phyloP scores from a whole-genome alignment of 1,140 invertebrate species.

The Chionoecetes opilio region DNA sequence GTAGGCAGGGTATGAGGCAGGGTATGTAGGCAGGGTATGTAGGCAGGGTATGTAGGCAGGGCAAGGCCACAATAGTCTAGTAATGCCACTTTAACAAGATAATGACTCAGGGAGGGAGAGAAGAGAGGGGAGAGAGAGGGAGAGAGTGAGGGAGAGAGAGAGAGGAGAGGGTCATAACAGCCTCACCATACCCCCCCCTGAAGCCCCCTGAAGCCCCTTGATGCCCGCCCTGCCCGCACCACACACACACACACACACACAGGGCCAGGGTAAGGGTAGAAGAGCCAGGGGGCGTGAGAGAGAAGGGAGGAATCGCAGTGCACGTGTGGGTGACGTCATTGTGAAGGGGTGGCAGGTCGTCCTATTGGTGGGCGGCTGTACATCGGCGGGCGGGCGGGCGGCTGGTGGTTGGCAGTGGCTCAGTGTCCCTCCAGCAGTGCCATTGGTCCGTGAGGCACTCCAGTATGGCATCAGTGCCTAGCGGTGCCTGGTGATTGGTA shows the following conservation, averaged over 20 bases:
- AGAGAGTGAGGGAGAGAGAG: conserved; percentile 50
- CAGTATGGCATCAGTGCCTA: conserved; percentile 68
- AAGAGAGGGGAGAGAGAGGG: background rate
- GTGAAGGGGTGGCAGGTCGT: conserved; percentile 36
- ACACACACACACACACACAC: conserved; percentile 41
- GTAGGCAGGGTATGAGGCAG: conserved; percentile 36
- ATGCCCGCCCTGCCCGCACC: background rate
- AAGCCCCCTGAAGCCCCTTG: background rate
- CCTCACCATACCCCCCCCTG: background rate
- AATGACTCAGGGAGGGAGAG: conserved; percentile 52
- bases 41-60: conserved; percentile 32
- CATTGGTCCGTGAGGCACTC: conserved; percentile 43
- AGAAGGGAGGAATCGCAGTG: background rate
- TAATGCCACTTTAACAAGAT: conserved; percentile 73
- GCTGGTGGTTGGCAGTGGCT: conserved; percentile 31
- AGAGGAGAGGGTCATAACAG: background rate
- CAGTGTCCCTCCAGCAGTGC: background rate
- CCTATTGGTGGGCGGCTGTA: conserved; percentile 35
- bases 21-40: background rate
- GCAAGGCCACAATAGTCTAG: conserved; percentile 54
- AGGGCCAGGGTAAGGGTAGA: background rate
- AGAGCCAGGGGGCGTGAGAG: background rate
- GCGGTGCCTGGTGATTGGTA: conserved; percentile 43
- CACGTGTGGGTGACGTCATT: conserved; percentile 69
- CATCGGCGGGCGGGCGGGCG: conserved; percentile 41